Evolutionary conservation across 1,140 invertebrate species (phyloP).

Genomic region (Wiebesia pumilae): DNA sequence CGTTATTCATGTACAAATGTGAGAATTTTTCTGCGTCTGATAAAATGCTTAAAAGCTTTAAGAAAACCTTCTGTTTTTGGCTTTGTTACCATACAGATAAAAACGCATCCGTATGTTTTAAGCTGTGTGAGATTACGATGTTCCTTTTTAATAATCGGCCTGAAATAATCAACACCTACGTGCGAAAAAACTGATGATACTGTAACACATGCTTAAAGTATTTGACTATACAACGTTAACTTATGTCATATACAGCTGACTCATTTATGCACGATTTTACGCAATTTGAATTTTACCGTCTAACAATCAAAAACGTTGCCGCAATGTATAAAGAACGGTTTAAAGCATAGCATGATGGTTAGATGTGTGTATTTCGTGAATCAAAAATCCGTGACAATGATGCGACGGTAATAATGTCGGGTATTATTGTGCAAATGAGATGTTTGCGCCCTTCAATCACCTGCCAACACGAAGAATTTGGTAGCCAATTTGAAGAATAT

Average conservation of each 20-base stretch:
- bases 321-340: constrained; percentile 45
- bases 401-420: constrained; percentile 52
- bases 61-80: constrained; percentile 67
- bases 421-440: constrained; percentile 47
- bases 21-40: constrained; percentile 58
- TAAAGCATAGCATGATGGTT: constrained; percentile 58
- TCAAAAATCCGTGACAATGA: constrained; percentile 55
- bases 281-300: constrained; percentile 49
- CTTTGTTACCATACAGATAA: constrained; percentile 61
- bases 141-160: constrained; percentile 62
- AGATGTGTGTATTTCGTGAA: constrained; percentile 55
- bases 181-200: constrained; percentile 61
- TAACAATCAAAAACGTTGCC: constrained; percentile 56
- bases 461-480: constrained; percentile 50
- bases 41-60: constrained; percentile 65
- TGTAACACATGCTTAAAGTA: constrained; percentile 61
- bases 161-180: constrained; percentile 68
- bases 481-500: neutral
- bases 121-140: constrained; percentile 37
- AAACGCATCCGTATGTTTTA: constrained; percentile 58
- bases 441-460: neutral
- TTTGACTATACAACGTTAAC: constrained; percentile 51
- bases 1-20: no score
- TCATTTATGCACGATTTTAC: constrained; percentile 51
- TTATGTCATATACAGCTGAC: constrained; percentile 55